A percentile compares a stretch with the other conserved stretches of the same genome.
Conservation (phyloP, 2,797 vertebrate species). For the Sebastes kiyomatsui region DNA sequence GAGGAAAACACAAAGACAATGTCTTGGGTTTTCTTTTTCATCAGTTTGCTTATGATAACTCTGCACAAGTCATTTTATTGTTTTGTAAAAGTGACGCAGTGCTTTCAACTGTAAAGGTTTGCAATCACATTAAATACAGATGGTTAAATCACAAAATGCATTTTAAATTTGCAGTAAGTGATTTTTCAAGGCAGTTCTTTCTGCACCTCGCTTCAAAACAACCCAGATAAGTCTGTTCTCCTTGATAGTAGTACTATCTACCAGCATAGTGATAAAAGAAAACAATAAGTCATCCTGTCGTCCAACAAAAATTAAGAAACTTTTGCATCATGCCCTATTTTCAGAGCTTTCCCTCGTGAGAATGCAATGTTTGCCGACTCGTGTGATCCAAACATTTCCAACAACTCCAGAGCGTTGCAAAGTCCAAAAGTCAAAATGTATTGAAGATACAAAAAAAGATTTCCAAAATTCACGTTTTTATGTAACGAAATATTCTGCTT, state of each 20-base stretch:
- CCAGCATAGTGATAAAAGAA: neutral
- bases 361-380: neutral
- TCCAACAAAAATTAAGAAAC: neutral
- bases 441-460: no score
- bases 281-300: neutral
- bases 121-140: constrained; percentile 38
- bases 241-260: neutral
- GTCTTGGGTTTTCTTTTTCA: constrained; percentile 25
- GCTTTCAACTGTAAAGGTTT: constrained; percentile 18
- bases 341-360: neutral
- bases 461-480: no score
- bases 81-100: constrained; percentile 21
- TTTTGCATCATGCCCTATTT: neutral
- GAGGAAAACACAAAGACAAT: constrained; percentile 40
- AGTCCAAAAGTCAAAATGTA: no score
- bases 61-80: constrained; percentile 22
- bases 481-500: no score
- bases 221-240: neutral
- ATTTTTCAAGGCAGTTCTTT: neutral
- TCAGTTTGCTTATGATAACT: constrained; percentile 39
- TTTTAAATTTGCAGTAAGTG: neutral
- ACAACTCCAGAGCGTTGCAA: accelerated
- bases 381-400: no score
- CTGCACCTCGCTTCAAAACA: neutral
- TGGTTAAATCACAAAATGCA: constrained; percentile 10